Percentiles rank a stretch among this genome's conserved stretches.
Conservation (phyloP, 2,113 vertebrate species). For the Mustelus asterias region DNA sequence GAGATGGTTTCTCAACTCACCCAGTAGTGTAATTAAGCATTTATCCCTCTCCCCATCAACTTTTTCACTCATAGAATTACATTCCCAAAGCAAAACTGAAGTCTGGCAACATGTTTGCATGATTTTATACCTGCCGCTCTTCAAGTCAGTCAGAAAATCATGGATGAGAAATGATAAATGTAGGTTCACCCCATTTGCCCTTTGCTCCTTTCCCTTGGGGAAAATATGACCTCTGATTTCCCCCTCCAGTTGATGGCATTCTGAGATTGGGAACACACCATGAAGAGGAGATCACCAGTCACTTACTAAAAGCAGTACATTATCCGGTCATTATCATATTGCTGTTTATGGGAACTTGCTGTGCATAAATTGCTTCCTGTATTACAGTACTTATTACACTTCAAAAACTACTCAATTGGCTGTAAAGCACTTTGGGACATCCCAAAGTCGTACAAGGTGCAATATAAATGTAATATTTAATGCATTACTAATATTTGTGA, state of each 20-base stretch:
- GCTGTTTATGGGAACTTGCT: not conserved
- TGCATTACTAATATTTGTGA: not conserved
- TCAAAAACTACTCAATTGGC: not conserved
- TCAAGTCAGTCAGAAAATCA: not conserved
- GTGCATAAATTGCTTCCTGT: not conserved
- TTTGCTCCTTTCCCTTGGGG: not conserved
- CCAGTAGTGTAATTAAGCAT: not conserved
- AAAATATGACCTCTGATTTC: not conserved
- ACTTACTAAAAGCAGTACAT: not conserved
- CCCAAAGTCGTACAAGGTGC: not conserved
- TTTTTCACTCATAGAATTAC: not conserved
- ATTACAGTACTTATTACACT: not conserved
- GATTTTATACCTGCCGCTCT: not conserved
- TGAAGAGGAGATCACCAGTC: not conserved
- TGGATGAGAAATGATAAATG: not conserved
- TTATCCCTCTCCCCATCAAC: no score
- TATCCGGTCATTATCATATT: not conserved
- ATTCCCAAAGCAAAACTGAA: not conserved
- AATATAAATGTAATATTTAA: not conserved
- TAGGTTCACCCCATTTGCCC: not conserved
- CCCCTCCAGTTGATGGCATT: not conserved
- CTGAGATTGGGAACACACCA: not conserved
- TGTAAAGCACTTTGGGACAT: not conserved
- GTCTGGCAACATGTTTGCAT: not conserved
- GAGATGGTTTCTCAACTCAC: not conserved